Evolutionary conservation across 1,140 invertebrate species (phyloP).

Genomic region (Caerostris darwini): DNA sequence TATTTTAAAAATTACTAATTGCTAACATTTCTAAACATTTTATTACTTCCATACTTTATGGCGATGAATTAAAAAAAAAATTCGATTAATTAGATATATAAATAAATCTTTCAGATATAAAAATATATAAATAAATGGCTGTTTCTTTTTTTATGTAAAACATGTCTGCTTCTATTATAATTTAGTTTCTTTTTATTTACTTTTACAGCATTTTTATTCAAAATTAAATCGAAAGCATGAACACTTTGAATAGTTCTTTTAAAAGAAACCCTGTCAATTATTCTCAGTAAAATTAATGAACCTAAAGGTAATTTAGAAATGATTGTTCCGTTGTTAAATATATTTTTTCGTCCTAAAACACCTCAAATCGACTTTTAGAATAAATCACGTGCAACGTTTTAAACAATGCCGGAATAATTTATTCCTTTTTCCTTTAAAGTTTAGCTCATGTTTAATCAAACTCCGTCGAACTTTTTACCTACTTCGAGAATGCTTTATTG

Average conservation of each 20-base stretch:
- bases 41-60: too few species aligned
- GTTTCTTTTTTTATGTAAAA: not conserved
- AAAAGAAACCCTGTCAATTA: slow-evolving; percentile 24
- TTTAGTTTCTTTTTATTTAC: not conserved
- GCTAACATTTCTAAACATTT: too few species aligned
- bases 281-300: slow-evolving; percentile 43
- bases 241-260: not conserved
- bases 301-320: slow-evolving; percentile 44
- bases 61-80: too few species aligned
- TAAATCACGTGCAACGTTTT: slow-evolving; percentile 30
- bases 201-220: not conserved
- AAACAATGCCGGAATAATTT: slow-evolving; percentile 20
- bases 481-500: slow-evolving; percentile 24
- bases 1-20: too few species aligned
- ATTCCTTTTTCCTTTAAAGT: not conserved
- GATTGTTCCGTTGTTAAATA: slow-evolving; percentile 7
- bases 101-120: too few species aligned
- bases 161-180: too few species aligned
- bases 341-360: not conserved
- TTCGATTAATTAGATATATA: too few species aligned
- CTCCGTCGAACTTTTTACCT: not conserved
- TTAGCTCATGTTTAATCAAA: slow-evolving; percentile 28
- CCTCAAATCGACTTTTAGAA: not conserved
- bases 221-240: not conserved
- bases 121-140: not conserved